These are phyloP conservation scores for Podarcis muralis DNA, from an alignment of 2,113 vertebrate species.

Conservation along the genomic window DNA sequence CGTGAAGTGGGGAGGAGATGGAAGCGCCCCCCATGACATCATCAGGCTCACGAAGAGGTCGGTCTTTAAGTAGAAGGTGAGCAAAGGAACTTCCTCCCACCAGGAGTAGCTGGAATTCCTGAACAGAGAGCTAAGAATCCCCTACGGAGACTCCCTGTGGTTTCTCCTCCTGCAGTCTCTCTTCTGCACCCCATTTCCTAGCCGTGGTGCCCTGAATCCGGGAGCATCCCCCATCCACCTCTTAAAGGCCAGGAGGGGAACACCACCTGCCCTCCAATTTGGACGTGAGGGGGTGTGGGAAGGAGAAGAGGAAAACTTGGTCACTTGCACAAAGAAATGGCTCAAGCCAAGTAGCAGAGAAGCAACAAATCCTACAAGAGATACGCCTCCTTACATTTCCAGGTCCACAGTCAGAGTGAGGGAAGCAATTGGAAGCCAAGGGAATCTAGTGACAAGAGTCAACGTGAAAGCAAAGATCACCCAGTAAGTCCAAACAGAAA, in stretches of 20 bases:
- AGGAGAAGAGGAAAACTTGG: background rate
- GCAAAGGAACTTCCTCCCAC: background rate
- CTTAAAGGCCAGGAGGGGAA: background rate
- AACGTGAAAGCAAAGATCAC: background rate
- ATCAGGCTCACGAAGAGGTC: background rate
- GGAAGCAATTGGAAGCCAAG: background rate
- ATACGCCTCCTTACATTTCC: background rate
- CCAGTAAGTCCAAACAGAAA: conserved; percentile 10
- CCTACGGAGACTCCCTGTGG: background rate
- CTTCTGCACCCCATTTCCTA: background rate
- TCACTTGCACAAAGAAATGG: background rate
- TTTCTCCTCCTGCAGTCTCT: background rate
- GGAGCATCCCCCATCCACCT: background rate
- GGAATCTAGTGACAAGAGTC: background rate
- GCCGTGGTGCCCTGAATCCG: background rate
- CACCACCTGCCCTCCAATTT: background rate
- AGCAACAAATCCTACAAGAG: background rate
- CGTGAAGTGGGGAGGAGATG: conserved; percentile 11
- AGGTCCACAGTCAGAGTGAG: background rate
- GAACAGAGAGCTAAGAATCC: background rate
- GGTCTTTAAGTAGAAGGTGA: conserved; percentile 1
- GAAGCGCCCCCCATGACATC: conserved; percentile 9
- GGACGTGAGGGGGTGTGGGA: no score
- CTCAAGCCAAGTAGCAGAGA: background rate
- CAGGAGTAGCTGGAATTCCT: conserved; percentile 12